phyloP scores from a whole-genome alignment of 2,113 vertebrate genomes.

The Thermophis baileyi region DNA sequence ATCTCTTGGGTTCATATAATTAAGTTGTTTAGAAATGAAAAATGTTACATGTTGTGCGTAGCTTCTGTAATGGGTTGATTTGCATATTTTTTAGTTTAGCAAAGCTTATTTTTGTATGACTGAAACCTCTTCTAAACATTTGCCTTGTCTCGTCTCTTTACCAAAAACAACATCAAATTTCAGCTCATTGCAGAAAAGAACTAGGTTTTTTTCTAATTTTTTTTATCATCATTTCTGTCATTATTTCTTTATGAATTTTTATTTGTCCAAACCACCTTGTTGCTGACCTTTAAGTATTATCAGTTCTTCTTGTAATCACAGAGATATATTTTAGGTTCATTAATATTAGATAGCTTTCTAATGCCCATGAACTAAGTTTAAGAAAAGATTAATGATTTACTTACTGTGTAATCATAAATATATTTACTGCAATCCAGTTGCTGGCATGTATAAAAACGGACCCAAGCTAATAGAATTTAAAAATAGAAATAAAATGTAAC shows the following conservation, averaged over 20 bases:
- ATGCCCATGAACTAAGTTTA: constrained; percentile 10
- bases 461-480: neutral
- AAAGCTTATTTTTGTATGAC: neutral
- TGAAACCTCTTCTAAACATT: neutral
- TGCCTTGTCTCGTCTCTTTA: neutral
- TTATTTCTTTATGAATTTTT: constrained; percentile 25
- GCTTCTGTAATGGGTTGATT: neutral
- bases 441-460: neutral
- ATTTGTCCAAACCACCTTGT: constrained; percentile 14
- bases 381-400: neutral
- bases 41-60: neutral
- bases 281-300: neutral
- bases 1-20: neutral
- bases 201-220: too few relatives aligned
- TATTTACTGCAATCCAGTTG: neutral
- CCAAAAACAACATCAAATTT: neutral
- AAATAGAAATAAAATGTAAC: neutral
- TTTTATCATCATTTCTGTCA: neutral
- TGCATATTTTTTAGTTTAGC: neutral
- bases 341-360: neutral
- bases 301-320: constrained; percentile 15
- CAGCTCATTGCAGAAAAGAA: constrained; percentile 19
- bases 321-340: constrained; percentile 4
- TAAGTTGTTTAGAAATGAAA: constrained; percentile 1
- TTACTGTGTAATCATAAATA: neutral